Conservation (phyloP, 2,888 invertebrate genomes). For the Morpho achilles region DNA sequence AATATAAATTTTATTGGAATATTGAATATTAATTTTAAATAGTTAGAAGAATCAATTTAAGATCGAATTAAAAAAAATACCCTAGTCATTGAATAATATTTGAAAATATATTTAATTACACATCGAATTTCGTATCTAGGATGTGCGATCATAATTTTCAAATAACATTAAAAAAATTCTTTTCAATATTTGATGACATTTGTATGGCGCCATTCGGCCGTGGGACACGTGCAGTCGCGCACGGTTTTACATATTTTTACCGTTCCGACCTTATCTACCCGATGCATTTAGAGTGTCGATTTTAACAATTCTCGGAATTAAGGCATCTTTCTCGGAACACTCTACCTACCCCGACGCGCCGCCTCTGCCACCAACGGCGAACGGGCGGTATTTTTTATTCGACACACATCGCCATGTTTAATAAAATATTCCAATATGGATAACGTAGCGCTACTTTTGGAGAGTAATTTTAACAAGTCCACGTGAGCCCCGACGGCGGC, state of each 20-base stretch:
- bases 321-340: conserved; percentile 23
- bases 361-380: conserved; percentile 5
- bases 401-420: background rate
- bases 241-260: conserved; percentile 21
- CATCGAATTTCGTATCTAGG: no score
- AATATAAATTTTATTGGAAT: no score
- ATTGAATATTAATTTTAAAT: no score
- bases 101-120: no score
- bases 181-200: conserved; percentile 11
- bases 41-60: no score
- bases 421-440: conserved; percentile 10
- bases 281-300: conserved; percentile 23
- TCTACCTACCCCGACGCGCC: conserved; percentile 21
- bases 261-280: conserved; percentile 22
- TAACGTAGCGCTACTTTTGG: conserved; percentile 7
- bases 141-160: no score
- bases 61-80: no score
- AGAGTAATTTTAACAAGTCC: conserved; percentile 12
- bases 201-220: conserved; percentile 13
- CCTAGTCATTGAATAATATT: no score
- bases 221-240: conserved; percentile 20
- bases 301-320: conserved; percentile 24
- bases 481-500: conserved; percentile 21
- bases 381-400: conserved; percentile 11
- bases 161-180: background rate